phyloP scores from a whole-genome alignment of 35 echinoderm and acorn worm genomes.

The Anneissia japonica region DNA sequence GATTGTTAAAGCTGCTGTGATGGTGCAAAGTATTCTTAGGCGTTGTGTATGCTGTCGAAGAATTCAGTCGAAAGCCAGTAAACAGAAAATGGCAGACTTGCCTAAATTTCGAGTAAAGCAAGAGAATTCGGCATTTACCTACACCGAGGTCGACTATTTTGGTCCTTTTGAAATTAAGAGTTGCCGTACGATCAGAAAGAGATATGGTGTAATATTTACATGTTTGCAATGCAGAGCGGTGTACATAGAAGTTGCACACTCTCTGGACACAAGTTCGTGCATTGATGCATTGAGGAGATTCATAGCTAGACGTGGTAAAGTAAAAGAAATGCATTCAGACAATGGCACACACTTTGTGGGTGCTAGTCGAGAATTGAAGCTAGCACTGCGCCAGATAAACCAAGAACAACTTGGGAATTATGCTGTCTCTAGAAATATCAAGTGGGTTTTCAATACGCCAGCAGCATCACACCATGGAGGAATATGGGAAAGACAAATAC shows the following conservation, averaged over 20 bases:
- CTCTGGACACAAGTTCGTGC: background rate
- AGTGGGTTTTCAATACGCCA: background rate
- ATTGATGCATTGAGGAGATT: slow-evolving; percentile 5
- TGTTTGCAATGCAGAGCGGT: background rate
- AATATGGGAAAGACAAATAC: slow-evolving; percentile 6
- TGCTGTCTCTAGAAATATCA: background rate
- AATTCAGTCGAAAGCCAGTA: background rate
- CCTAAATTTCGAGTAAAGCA: background rate
- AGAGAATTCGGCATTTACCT: background rate
- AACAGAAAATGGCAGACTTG: slow-evolving; percentile 8
- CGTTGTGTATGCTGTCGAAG: background rate
- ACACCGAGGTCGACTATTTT: background rate
- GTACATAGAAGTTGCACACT: background rate
- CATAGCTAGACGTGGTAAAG: background rate
- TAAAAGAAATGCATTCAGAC: background rate
- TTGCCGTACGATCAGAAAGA: background rate
- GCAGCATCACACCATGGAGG: background rate
- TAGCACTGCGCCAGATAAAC: background rate
- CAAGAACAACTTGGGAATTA: background rate
- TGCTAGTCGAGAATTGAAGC: background rate
- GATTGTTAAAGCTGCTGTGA: background rate
- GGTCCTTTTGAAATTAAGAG: background rate
- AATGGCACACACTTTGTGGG: slow-evolving; percentile 6
- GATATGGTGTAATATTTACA: slow-evolving; percentile 10
- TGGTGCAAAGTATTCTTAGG: background rate